These are phyloP conservation scores for Lonchura striata DNA, from an alignment of 2,113 vertebrate genomes.

Conservation along the genomic window DNA sequence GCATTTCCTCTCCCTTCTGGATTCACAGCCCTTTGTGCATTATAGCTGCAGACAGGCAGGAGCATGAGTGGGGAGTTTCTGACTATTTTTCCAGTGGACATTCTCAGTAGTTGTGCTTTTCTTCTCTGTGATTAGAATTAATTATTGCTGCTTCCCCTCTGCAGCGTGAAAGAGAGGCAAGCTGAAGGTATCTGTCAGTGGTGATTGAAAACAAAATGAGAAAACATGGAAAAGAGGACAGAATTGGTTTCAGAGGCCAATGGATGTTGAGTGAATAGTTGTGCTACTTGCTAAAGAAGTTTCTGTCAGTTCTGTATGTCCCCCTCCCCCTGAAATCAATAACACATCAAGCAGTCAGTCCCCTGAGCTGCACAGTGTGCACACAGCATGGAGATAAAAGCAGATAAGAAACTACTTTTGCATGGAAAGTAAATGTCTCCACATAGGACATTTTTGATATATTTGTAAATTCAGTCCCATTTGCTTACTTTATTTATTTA, in stretches of 20 bases:
- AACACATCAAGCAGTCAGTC: conserved; percentile 35
- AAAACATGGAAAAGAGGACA: conserved; percentile 48
- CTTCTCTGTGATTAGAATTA: conserved; percentile 72
- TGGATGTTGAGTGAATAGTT: conserved; percentile 26
- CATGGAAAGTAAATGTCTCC: conserved; percentile 25
- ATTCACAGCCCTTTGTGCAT: not conserved
- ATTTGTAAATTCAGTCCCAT: conserved; percentile 36
- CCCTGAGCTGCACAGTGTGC: not conserved
- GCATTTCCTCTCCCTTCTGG: not conserved
- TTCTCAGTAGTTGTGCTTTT: conserved; percentile 32
- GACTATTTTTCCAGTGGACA: conserved; percentile 2
- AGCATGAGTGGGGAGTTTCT: not conserved
- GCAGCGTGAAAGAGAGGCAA: conserved; percentile 9
- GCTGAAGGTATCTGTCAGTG: conserved; percentile 35
- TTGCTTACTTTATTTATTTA: not conserved
- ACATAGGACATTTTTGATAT: not conserved
- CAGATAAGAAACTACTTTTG: conserved; percentile 14
- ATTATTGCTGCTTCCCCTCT: conserved; percentile 64
- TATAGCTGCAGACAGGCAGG: not conserved
- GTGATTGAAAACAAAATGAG: conserved; percentile 41
- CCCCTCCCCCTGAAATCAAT: conserved; percentile 32
- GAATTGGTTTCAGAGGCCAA: conserved; percentile 40
- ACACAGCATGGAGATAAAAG: conserved; percentile 38
- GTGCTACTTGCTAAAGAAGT: conserved; percentile 53
- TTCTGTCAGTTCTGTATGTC: conserved; percentile 6